Conservation (phyloP, 1,140 invertebrate genomes). For the Ganaspis sp. region DNA sequence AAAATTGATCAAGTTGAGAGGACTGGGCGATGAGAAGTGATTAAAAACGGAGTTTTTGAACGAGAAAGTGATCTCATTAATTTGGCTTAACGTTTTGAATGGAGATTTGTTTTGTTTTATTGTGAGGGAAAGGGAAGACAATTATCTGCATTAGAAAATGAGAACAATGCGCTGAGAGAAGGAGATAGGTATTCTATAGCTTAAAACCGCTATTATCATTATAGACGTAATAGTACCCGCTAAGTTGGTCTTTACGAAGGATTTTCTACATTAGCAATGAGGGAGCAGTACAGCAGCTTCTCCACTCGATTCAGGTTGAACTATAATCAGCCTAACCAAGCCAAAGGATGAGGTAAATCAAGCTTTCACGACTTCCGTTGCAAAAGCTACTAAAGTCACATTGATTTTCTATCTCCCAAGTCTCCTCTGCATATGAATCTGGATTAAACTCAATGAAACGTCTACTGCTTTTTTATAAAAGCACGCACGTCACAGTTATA, state of each 20-base stretch:
- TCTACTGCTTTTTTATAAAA: not conserved
- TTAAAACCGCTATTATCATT: not conserved
- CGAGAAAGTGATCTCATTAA: not conserved
- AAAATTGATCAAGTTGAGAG: too few relatives aligned
- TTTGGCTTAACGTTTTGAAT: not conserved
- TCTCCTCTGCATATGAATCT: not conserved
- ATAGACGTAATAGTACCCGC: not conserved
- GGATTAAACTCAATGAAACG: not conserved
- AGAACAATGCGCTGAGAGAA: not conserved
- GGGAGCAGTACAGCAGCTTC: not conserved
- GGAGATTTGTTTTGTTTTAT: not conserved
- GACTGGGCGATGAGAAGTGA: not conserved
- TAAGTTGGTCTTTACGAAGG: not conserved
- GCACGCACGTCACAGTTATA: not conserved
- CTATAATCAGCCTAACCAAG: not conserved
- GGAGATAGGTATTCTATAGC: not conserved
- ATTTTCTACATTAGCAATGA: not conserved
- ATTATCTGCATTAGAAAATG: not conserved
- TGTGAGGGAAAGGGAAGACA: not conserved
- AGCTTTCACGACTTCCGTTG: not conserved
- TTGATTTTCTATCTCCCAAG: not conserved
- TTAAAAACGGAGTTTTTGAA: not conserved
- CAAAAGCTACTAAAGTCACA: not conserved
- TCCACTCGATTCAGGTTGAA: constrained; percentile 6
- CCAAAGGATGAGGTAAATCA: not conserved